Base-by-base conservation (phyloP, 2,888 invertebrate species). In the Cynaeus angustus region DNA sequence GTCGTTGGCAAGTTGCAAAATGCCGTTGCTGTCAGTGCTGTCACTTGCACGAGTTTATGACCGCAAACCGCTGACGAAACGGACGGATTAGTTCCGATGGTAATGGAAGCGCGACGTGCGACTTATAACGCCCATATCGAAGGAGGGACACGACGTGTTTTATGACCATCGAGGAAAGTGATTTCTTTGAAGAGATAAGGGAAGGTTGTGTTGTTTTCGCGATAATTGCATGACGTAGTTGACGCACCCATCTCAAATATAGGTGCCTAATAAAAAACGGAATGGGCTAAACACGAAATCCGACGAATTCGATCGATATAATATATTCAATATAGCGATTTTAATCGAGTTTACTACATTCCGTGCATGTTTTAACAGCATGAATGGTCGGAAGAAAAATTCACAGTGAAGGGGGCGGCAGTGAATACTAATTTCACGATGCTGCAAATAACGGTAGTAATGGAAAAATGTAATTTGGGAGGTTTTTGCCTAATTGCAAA, bases 41-140 rank as follows among this genome's bases (percentile, higher is more conserved):
- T 74, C 72, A 75, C 68, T 71, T 53, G 50, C 69, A 65, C 46
- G 66, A 75, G 74, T 77, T 77, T 77, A 76, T 71, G 70, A 67
- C 71, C 72, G 62, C 70, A 77, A 77, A 73, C 74, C 75, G 77
- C 76, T 77, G 77, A 77, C 77, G 73, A 71, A 73, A 77, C 77
- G 72, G 72, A 73, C 73, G 74, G 77, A 75, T 77, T 76, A 76
- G 75, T 76, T 76, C 66, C 73, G 74, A 76, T 74, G 72, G 76
- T 76, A 76, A 77, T 76, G 73, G 75, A 75, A 73, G 72, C 69
- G 71, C 72, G 71, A 77, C 76, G 77, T 76, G 77, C 70, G 50
- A 8, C 21, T 12, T 45, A 28, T 43, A 7, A 38, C 56, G 14
- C n/a, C 13, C 37, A 53, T 13, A 21, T 53, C 37, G n/a, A 12